Evolutionary conservation across 2,113 vertebrate genomes (phyloP).

Genomic region (Toxotes jaculatrix): DNA sequence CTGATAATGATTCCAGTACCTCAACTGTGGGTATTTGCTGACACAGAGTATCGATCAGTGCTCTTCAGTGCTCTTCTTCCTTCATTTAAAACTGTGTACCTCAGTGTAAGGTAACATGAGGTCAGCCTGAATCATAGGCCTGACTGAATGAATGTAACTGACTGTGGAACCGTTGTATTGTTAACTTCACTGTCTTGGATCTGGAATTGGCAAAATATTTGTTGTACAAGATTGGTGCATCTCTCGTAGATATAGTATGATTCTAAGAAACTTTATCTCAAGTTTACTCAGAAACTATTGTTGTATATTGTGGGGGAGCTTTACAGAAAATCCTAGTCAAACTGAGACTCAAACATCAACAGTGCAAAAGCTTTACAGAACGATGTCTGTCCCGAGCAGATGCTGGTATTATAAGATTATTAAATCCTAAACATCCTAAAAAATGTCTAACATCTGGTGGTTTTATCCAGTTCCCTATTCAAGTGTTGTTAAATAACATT

Average conservation of each 20-base stretch:
- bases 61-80: accelerated
- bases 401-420: too few species aligned
- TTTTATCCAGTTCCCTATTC: neutral
- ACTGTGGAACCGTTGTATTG: neutral
- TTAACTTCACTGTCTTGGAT: neutral
- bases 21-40: neutral
- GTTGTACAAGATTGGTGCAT: neutral
- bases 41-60: neutral
- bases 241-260: neutral
- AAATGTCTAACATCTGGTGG: too few species aligned
- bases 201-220: too few species aligned
- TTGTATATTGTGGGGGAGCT: too few species aligned
- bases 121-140: too few species aligned
- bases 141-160: neutral
- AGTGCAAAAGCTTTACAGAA: too few species aligned
- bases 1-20: neutral
- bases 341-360: too few species aligned
- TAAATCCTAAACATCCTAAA: too few species aligned
- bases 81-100: neutral
- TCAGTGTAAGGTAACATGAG: too few species aligned
- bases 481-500: neutral
- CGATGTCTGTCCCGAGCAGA: too few species aligned
- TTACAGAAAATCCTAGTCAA: too few species aligned
- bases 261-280: neutral
- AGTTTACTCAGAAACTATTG: too few species aligned